Evolutionary conservation across 2,888 invertebrate species (phyloP), one percentile per base, ranked within the genome.

Genomic region (Elegia similella): DNA sequence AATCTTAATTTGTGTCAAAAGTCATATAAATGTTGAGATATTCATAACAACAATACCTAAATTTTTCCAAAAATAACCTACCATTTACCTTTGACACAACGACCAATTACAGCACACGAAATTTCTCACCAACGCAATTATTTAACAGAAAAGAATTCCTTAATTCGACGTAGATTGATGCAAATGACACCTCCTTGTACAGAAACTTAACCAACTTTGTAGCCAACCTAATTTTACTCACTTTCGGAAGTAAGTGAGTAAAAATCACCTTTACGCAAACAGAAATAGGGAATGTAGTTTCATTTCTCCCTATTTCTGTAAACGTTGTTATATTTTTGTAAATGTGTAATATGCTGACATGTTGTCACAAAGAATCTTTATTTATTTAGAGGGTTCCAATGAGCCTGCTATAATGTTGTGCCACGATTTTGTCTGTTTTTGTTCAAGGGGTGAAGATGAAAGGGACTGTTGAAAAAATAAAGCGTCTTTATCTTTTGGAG

Each of bases 161-260:
- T 83, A 83, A 84, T 80, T 72, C 78, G 85, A 86, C 86, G 75
- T 75, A 76, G 84, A 88, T 84, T 82, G 78, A 88, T 88, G 88
- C 83, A 86, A 86, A 86, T 81, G 87, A 88, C 88, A 87, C 78
- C 73, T 78, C 69, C 80, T 76, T 76, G 73, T 67, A 68, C 65
- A 67, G 64, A 63, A 67, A 16, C 32, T 10, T 0, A 12, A 38
- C 50, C 15, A 50, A 34, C 38, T 67, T 64, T 67, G 64, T 38
- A 58, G 43, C 58, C 57, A 62, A 32, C 3, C 53, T 59, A 54
- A n/a, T 58, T 61, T 55, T 29, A 56, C 17, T 1, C 17, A 10
- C 7, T 5, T 6, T n/a, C n/a, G n/a, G n/a, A n/a, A n/a, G n/a
- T n/a, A n/a, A n/a, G 1, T 1, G 30, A 43, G 13, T 12, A 1